These are phyloP conservation scores for Umimayanthus chanpuru DNA, from an alignment of 92 coral and sea anemone species.

Conservation along the genomic window DNA sequence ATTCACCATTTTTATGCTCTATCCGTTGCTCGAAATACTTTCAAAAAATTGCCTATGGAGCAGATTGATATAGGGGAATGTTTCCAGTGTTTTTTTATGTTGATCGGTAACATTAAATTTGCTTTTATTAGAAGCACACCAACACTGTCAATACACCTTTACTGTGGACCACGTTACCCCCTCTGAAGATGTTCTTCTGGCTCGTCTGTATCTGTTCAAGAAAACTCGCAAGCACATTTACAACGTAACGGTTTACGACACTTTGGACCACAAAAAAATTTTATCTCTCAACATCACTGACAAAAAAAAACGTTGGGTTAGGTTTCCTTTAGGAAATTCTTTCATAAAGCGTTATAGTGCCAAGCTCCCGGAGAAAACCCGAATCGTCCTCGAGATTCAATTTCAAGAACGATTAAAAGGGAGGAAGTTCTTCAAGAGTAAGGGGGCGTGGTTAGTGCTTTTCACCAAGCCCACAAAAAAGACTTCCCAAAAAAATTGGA, in stretches of 20 bases:
- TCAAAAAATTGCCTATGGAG: no score
- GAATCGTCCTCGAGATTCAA: constrained; percentile 3
- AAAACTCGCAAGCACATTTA: neutral
- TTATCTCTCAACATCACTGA: constrained; percentile 18
- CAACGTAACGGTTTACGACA: constrained; percentile 8
- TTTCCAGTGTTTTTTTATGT: neutral
- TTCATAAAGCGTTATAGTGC: neutral
- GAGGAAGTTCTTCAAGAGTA: neutral
- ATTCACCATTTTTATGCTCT: no score
- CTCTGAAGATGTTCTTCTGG: constrained; percentile 9
- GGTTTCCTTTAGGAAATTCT: constrained; percentile 26
- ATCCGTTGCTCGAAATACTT: no score
- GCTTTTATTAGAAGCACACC: neutral
- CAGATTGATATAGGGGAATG: no score
- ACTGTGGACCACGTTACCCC: neutral
- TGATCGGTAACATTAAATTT: neutral
- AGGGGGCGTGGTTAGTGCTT: constrained; percentile 22
- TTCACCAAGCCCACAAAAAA: neutral
- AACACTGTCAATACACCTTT: constrained; percentile 5
- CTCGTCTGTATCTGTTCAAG: constrained; percentile 38
- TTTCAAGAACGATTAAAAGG: neutral
- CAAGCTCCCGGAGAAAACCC: neutral
- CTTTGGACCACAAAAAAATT: neutral
- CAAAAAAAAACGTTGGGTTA: constrained; percentile 6
- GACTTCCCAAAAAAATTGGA: neutral